phyloP scores from a whole-genome alignment of 1,140 invertebrate genomes.

The Drosophila rhopaloa region DNA sequence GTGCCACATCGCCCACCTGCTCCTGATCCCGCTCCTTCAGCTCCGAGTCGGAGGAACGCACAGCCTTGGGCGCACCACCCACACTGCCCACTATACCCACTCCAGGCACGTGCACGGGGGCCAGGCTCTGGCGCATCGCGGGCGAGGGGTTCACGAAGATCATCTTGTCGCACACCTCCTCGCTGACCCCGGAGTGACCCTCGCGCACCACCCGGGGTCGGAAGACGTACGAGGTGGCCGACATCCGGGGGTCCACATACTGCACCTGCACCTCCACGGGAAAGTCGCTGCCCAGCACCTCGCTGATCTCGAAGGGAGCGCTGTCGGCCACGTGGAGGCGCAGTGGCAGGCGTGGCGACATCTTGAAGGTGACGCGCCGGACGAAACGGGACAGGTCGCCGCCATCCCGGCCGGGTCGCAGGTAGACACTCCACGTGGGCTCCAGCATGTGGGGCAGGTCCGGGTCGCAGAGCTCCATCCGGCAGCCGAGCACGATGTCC shows the following conservation, averaged over 20 bases:
- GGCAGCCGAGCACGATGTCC: conserved; percentile 55
- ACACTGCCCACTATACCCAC: too few relatives aligned
- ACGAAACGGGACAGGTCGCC: conserved; percentile 48
- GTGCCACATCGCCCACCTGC: conserved; percentile 19
- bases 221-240: conserved; percentile 58
- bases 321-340: conserved; percentile 63
- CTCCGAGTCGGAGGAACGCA: too few relatives aligned
- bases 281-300: conserved; percentile 62
- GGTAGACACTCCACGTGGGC: conserved; percentile 67
- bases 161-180: conserved; percentile 64
- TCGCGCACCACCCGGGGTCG: conserved; percentile 50
- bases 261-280: conserved; percentile 64
- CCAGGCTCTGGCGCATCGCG: conserved; percentile 28
- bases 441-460: conserved; percentile 55
- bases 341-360: conserved; percentile 64
- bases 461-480: conserved; percentile 46
- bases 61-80: background rate
- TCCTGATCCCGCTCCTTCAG: conserved; percentile 1
- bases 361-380: conserved; percentile 56
- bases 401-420: conserved; percentile 27
- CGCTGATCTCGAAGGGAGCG: conserved; percentile 67
- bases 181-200: conserved; percentile 35
- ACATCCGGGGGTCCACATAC: conserved; percentile 50
- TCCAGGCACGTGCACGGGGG: background rate
- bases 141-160: conserved; percentile 64